Conservation (phyloP, 2,797 vertebrate genomes). For the Paguma larvata region DNA sequence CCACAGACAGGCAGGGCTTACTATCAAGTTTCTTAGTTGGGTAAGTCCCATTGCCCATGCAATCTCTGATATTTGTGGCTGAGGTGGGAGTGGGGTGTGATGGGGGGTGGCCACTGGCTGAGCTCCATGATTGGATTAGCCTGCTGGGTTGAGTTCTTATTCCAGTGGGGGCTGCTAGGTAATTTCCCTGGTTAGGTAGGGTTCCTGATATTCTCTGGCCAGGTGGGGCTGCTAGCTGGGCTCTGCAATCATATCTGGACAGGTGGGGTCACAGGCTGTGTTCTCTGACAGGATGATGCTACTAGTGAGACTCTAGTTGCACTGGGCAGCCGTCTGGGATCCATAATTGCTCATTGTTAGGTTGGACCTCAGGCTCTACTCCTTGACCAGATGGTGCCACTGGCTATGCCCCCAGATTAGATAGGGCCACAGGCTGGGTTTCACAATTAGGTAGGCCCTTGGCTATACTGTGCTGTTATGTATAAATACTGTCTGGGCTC, state of each 20-base stretch:
- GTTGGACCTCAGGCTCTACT: not conserved
- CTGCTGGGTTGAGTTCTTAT: not conserved
- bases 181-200: accelerated
- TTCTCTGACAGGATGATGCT: not conserved
- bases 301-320: not conserved
- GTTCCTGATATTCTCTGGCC: not conserved
- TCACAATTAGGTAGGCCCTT: not conserved
- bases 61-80: not conserved
- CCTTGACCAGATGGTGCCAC: not conserved
- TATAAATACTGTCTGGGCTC: not conserved
- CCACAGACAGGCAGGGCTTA: not conserved
- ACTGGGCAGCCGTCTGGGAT: not conserved
- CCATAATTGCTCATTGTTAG: accelerated
- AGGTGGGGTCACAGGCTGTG: not conserved
- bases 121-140: not conserved
- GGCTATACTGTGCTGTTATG: not conserved
- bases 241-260: not conserved
- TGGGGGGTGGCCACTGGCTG: not conserved
- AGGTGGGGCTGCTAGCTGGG: not conserved
- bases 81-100: not conserved
- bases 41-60: not conserved
- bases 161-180: not conserved
- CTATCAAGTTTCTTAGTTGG: not conserved
- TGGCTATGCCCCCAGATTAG: not conserved
- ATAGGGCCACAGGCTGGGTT: not conserved